Evolutionary conservation across 2,797 vertebrate genomes (phyloP), one percentile per base, ranked within the genome.

Genomic region (Monodelphis domestica): DNA sequence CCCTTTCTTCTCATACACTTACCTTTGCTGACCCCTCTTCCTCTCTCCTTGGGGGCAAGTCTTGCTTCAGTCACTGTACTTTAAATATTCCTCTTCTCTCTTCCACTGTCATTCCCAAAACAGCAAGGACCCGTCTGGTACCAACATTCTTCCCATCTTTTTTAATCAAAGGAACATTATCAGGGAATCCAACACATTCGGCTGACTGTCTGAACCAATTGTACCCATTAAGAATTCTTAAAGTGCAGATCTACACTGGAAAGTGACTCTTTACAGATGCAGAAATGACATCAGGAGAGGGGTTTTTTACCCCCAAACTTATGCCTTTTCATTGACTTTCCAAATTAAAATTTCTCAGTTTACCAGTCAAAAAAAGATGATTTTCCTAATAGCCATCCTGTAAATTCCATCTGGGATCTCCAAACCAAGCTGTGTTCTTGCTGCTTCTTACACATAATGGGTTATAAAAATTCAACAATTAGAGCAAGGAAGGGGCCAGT

Each of bases 391-490:
- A 96, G 93, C 95, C 95, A 97, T 91, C 91, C 95, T 96, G 96
- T 95, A 95, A 92, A 97, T 94, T 96, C 96, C 97, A 97, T 97
- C 97, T 97, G 97, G 96, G 96, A 97, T 95, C 96, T 96, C 96
- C 96, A 96, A 97, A 93, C 95, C 96, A 97, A 97, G 96, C 97
- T 97, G 97, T 94, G 94, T 70, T 94, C 93, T 89, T 87, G 28
- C 93, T 96, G 95, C 88, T 63, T 96, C n/a, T 91, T 90, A 95
- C 56, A 15, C 90, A 97, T 78, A 94, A 92, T 53, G 53, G 93
- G 93, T 95, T 94, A 70, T 90, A 93, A 95, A 95, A 93, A 90
- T 87, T 90, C 95, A 93, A 57, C 53, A 55, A 17, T 2, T 0
- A 30, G 84, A 92, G 38, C 63, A 87, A 55, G 52, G 94, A 90